Evolutionary conservation across 2,797 vertebrate species (phyloP).

Genomic region (Euphonia xanthogaster): DNA sequence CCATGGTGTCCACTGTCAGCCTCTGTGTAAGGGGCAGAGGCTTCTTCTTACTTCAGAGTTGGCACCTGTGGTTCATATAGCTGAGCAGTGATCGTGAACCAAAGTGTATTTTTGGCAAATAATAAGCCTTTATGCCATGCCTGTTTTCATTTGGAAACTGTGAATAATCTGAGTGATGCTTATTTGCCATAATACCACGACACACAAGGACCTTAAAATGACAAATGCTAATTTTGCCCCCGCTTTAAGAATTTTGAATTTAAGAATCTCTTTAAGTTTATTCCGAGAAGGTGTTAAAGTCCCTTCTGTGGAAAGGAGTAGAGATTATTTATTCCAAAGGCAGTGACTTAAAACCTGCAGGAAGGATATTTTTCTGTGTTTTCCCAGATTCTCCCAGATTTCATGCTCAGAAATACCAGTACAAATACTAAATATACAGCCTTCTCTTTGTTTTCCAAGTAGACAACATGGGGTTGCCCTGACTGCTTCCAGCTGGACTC

Average conservation of each 20-base stretch:
- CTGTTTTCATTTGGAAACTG: background rate
- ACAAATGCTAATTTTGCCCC: background rate
- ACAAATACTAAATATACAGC: background rate
- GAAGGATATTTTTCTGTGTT: background rate
- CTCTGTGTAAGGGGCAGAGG: background rate
- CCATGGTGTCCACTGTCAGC: fast-evolving
- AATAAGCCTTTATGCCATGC: background rate
- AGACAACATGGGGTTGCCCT: background rate
- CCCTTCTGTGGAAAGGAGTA: background rate
- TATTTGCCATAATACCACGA: background rate
- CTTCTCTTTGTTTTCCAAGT: background rate
- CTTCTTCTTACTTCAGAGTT: background rate
- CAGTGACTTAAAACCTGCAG: background rate
- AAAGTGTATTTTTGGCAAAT: background rate
- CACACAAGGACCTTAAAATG: background rate
- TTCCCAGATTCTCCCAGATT: background rate
- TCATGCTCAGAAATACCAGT: background rate
- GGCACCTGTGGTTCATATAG: background rate
- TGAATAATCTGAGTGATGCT: background rate
- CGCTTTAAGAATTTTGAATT: background rate
- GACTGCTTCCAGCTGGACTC: background rate
- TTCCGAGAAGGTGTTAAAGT: background rate
- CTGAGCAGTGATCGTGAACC: fast-evolving
- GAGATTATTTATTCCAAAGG: background rate
- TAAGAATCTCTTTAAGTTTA: background rate